Percentiles rank a stretch among this genome's conserved stretches.
Evolutionary conservation across 2,888 invertebrate species (phyloP).

Genomic region (Pollenia angustigena): DNA sequence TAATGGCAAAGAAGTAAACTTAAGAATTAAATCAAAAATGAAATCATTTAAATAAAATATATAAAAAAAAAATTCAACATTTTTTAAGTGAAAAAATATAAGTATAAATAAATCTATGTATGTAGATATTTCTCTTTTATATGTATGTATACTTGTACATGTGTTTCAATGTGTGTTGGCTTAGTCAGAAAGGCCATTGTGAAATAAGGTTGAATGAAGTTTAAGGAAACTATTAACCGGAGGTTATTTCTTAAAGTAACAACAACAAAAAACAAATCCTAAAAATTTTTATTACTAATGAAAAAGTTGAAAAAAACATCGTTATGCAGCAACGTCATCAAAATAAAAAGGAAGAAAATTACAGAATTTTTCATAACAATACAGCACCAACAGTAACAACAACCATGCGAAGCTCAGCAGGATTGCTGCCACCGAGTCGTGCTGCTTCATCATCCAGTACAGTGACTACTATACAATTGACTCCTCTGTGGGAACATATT

Average conservation of each 20-base stretch:
- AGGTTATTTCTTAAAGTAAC: conserved; percentile 51
- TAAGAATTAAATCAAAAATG: conserved; percentile 20
- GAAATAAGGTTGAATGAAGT: conserved; percentile 71
- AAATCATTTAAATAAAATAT: neutral
- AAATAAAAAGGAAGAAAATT: conserved; percentile 38
- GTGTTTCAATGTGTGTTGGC: conserved; percentile 18
- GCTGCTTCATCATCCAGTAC: conserved; percentile 61
- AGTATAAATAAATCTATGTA: neutral
- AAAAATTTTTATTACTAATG: conserved; percentile 52
- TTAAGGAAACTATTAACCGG: conserved; percentile 69
- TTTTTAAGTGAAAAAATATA: conserved; percentile 6
- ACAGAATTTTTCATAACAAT: conserved; percentile 48
- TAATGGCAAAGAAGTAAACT: conserved; percentile 5
- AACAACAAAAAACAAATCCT: conserved; percentile 60
- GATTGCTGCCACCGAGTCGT: conserved; percentile 53
- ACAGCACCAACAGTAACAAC: conserved; percentile 32
- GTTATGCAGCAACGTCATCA: conserved; percentile 53
- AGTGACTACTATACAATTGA: conserved; percentile 85
- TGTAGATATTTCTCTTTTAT: neutral
- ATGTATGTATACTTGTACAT: neutral
- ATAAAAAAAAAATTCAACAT: neutral
- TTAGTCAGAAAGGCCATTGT: conserved; percentile 38
- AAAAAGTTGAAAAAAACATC: conserved; percentile 12
- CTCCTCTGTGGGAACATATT: conserved; percentile 92
- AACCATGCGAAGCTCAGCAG: conserved; percentile 46